Percentiles rank a stretch among this genome's conserved stretches.
Conservation (phyloP, 2,888 invertebrate species). For the Ganaspis brasiliensis region DNA sequence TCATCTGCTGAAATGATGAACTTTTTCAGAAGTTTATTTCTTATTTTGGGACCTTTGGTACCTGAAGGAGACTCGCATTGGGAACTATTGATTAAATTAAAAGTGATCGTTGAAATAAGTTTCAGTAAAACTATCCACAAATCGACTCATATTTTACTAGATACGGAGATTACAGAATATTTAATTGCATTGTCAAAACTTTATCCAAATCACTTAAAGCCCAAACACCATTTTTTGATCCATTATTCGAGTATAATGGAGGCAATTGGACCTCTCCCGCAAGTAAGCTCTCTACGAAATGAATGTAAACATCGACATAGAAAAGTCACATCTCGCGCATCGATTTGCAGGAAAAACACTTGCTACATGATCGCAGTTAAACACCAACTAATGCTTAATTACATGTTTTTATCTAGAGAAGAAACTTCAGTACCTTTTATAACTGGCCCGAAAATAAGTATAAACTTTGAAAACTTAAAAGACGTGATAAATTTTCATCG, state of each 20-base stretch:
- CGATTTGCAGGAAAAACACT: conserved; percentile 20
- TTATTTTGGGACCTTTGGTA: conserved; percentile 5
- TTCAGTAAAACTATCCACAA: background rate
- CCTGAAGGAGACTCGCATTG: conserved; percentile 12
- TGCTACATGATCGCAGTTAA: conserved; percentile 28
- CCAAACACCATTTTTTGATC: background rate
- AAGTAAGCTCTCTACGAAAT: background rate
- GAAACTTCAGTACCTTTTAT: background rate
- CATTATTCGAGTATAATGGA: conserved; percentile 5
- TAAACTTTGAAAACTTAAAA: background rate
- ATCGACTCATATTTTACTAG: background rate
- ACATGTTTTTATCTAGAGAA: background rate
- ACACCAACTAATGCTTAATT: conserved; percentile 40
- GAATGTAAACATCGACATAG: conserved; percentile 47
- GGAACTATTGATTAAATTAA: background rate
- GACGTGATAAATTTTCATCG: background rate
- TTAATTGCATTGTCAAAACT: background rate
- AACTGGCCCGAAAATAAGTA: background rate
- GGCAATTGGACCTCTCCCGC: background rate
- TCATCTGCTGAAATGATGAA: conserved; percentile 62
- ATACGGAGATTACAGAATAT: conserved; percentile 4
- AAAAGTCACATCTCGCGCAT: conserved; percentile 25
- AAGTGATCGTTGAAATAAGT: background rate
- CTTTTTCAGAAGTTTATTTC: conserved; percentile 43
- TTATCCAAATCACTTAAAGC: background rate